Evolutionary conservation across 2,888 invertebrate species (phyloP).

Genomic region (Morpho deidamia): DNA sequence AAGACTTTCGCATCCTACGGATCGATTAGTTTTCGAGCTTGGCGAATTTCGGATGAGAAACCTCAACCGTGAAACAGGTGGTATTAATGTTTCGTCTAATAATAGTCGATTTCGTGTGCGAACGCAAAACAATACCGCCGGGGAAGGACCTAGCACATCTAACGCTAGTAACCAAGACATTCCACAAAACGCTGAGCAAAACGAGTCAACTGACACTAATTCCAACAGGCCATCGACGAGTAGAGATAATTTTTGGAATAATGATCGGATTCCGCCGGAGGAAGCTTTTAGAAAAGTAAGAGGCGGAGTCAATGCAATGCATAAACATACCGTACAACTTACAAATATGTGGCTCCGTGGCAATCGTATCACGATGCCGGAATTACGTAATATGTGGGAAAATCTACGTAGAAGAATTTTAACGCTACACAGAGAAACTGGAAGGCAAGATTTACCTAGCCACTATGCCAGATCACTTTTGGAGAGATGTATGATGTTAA

Average conservation of each 20-base stretch:
- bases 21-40: constrained; percentile 52
- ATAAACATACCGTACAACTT: constrained; percentile 54
- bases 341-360: constrained; percentile 65
- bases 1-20: constrained; percentile 33
- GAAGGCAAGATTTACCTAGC: constrained; percentile 52
- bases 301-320: constrained; percentile 53
- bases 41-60: constrained; percentile 33
- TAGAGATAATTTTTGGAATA: constrained; percentile 49
- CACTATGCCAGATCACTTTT: constrained; percentile 62
- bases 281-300: constrained; percentile 63
- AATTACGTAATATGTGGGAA: constrained; percentile 81
- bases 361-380: constrained; percentile 67
- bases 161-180: constrained; percentile 26
- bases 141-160: constrained; percentile 28
- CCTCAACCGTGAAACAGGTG: constrained; percentile 31
- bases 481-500: constrained; percentile 65
- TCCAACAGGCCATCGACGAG: constrained; percentile 54
- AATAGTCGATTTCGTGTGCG: constrained; percentile 56
- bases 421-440: constrained; percentile 69
- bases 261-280: constrained; percentile 47
- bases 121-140: constrained; percentile 38
- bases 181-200: constrained; percentile 27
- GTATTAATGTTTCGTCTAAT: constrained; percentile 44
- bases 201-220: constrained; percentile 27
- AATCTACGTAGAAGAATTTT: constrained; percentile 80